Conservation (phyloP, 1,140 invertebrate species). For the Procambarus virginalis region DNA sequence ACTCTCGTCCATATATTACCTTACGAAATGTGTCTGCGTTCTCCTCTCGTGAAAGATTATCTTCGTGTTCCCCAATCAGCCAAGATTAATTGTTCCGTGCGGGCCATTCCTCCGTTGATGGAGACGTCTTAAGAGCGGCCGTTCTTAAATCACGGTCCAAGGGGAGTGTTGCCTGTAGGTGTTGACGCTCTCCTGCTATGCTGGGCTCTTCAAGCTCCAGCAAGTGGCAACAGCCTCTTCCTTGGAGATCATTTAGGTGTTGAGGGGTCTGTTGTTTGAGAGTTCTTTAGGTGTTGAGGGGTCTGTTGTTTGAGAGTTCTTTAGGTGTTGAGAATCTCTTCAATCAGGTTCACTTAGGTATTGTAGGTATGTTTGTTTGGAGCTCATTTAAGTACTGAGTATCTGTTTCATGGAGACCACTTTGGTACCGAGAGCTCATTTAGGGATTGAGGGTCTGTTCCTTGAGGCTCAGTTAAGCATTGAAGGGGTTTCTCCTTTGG, state of each 20-base stretch:
- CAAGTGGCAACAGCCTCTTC: background rate
- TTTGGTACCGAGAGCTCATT: background rate
- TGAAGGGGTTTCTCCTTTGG: too few relatives aligned
- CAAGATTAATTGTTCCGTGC: slow-evolving; percentile 61
- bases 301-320: too few relatives aligned
- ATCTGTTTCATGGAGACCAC: background rate
- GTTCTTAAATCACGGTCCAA: background rate
- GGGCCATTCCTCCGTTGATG: slow-evolving; percentile 41
- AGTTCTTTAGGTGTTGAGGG: too few relatives aligned
- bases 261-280: too few relatives aligned
- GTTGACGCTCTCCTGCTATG: background rate
- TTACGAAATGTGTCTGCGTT: background rate
- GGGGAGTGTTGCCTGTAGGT: background rate
- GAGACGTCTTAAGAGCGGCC: slow-evolving; percentile 40
- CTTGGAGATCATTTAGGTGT: too few relatives aligned
- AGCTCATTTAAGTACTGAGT: too few relatives aligned
- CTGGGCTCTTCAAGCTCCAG: background rate
- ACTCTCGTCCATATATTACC: background rate
- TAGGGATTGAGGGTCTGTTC: too few relatives aligned
- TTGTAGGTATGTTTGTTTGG: too few relatives aligned
- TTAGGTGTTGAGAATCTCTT: too few relatives aligned
- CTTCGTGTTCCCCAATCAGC: slow-evolving; percentile 59
- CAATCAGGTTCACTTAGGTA: too few relatives aligned
- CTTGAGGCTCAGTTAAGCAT: too few relatives aligned
- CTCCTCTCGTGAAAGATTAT: slow-evolving; percentile 23